Conservation (phyloP, 1,140 invertebrate species). For the Bombus affinis region DNA sequence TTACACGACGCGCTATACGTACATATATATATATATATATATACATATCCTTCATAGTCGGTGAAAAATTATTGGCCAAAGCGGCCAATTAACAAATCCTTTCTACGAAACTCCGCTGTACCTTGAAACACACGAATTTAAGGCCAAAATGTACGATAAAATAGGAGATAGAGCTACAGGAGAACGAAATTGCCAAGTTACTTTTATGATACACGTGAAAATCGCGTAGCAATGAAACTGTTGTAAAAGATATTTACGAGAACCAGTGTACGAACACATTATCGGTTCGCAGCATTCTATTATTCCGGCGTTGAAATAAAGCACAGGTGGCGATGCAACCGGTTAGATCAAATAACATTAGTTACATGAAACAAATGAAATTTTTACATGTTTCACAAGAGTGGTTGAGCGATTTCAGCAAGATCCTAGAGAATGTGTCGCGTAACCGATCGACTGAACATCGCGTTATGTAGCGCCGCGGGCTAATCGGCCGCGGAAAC, state of each 20-base stretch:
- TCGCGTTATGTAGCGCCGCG: background rate
- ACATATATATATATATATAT: background rate
- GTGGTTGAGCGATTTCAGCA: too few relatives aligned
- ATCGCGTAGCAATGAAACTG: background rate
- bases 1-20: too few relatives aligned
- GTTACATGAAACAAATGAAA: too few relatives aligned
- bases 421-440: background rate
- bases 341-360: too few relatives aligned
- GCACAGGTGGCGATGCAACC: background rate
- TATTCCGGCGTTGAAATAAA: background rate
- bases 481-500: background rate
- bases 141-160: conserved; percentile 2
- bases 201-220: background rate
- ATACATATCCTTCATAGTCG: too few relatives aligned
- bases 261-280: background rate
- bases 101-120: background rate
- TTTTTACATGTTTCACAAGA: too few relatives aligned
- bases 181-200: background rate
- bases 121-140: background rate
- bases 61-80: background rate
- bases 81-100: background rate
- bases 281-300: too few relatives aligned
- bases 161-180: too few relatives aligned
- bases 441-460: background rate
- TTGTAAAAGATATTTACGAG: conserved; percentile 18